phyloP scores from a whole-genome alignment of 2,888 invertebrate genomes.

The Tridacna crocea region DNA sequence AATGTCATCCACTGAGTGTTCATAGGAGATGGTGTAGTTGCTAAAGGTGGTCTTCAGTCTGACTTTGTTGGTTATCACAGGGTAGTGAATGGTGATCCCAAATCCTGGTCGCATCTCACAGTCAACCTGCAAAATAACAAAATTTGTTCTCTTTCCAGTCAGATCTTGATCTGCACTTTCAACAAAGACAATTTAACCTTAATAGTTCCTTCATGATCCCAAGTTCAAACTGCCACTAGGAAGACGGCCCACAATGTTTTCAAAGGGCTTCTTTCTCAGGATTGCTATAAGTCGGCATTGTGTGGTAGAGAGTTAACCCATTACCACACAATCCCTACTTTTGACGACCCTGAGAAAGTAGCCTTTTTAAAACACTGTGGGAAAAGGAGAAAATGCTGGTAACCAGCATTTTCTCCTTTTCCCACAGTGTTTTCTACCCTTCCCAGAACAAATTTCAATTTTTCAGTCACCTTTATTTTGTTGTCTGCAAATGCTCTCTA shows the following conservation, averaged over 20 bases:
- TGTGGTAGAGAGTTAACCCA: too few species aligned
- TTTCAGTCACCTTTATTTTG: too few species aligned
- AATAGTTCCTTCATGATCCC: not conserved
- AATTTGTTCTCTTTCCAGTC: not conserved
- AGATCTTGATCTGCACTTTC: not conserved
- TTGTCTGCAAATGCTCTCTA: too few species aligned
- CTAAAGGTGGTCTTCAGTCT: slow-evolving; percentile 13
- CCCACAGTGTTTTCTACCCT: not conserved
- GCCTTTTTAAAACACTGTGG: not conserved
- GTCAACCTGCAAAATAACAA: slow-evolving; percentile 48
- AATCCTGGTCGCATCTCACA: slow-evolving; percentile 63
- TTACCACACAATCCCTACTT: too few species aligned
- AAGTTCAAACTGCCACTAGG: not conserved
- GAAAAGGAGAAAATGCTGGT: not conserved
- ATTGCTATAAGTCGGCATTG: too few species aligned
- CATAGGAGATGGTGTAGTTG: slow-evolving; percentile 37
- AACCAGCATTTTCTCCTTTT: not conserved
- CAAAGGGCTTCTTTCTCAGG: too few species aligned
- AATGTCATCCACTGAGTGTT: slow-evolving; percentile 51
- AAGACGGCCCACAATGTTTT: too few species aligned
- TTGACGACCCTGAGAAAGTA: too few species aligned
- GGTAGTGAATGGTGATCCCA: slow-evolving; percentile 63
- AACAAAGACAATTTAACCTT: not conserved
- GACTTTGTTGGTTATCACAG: slow-evolving; percentile 1
- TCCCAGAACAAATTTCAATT: too few species aligned